Percentiles rank a stretch among this genome's conserved stretches.
Evolutionary conservation across 2,113 vertebrate genomes (phyloP).

Genomic region (Microcebus lehilahytsara): DNA sequence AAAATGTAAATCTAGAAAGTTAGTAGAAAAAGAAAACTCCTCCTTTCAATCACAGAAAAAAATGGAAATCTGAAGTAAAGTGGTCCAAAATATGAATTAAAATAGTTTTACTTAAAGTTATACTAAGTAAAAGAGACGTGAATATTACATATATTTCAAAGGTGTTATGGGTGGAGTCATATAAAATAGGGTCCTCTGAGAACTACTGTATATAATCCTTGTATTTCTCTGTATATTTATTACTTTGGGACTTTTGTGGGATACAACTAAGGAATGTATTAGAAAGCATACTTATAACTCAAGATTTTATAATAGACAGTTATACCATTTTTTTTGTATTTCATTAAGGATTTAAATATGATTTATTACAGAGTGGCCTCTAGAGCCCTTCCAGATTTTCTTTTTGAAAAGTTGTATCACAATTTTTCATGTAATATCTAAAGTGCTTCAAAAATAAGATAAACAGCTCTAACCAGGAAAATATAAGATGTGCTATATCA

Average conservation of each 20-base stretch:
- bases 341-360: conserved; percentile 28
- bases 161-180: not conserved
- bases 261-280: not conserved
- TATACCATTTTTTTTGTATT: not conserved
- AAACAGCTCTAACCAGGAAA: not conserved
- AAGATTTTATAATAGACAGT: not conserved
- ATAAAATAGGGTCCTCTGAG: not conserved
- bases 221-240: not conserved
- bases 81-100: not conserved
- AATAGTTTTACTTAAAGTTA: not conserved
- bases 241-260: not conserved
- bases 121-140: not conserved
- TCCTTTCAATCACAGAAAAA: not conserved
- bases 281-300: not conserved
- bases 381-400: not conserved
- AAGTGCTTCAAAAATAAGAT: conserved; percentile 18
- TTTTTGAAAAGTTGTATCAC: not conserved
- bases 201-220: not conserved
- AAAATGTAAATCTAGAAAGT: not conserved
- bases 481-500: too few species aligned
- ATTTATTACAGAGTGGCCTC: not conserved
- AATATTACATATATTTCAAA: not conserved
- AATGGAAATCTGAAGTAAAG: not conserved
- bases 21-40: not conserved
- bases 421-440: not conserved